Percentiles rank a stretch among this genome's conserved stretches.
Evolutionary conservation across 2,888 invertebrate genomes (phyloP).

Genomic region (Melinopterus prodromus): DNA sequence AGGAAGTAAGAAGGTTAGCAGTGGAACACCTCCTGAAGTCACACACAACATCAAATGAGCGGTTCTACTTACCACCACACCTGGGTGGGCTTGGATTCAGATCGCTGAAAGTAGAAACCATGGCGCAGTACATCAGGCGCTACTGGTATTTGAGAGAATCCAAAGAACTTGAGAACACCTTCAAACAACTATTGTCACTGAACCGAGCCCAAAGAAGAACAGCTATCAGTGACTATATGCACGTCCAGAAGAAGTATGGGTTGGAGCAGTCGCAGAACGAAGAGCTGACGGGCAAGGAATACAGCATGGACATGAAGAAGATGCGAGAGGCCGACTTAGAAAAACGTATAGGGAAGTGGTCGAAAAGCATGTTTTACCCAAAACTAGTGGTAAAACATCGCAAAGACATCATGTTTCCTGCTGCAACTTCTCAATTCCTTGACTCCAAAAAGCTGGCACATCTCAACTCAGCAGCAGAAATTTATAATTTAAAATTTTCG

Average conservation of each 20-base stretch:
- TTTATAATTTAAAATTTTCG: constrained; percentile 41
- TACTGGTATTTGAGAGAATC: constrained; percentile 17
- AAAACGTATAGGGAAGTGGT: constrained; percentile 31
- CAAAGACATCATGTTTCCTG: constrained; percentile 34
- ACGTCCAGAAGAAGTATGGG: constrained; percentile 11
- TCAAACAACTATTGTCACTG: background rate
- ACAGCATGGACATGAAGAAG: too few species aligned
- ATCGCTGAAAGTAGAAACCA: constrained; percentile 15
- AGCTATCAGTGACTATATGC: constrained; percentile 19
- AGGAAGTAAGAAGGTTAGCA: constrained; percentile 1
- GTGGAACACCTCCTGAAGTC: constrained; percentile 12
- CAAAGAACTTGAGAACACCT: constrained; percentile 12
- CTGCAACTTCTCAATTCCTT: constrained; percentile 28
- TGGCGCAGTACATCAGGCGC: constrained; percentile 8
- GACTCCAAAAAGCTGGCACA: constrained; percentile 37
- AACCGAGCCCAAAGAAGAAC: constrained; percentile 19
- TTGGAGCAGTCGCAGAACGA: background rate
- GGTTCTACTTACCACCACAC: constrained; percentile 20
- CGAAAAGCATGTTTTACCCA: constrained; percentile 39
- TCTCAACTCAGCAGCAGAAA: constrained; percentile 41
- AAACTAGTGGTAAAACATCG: constrained; percentile 30
- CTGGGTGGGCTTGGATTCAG: constrained; percentile 25
- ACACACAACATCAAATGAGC: constrained; percentile 19
- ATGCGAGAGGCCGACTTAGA: background rate
- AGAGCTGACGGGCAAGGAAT: too few species aligned